Evolutionary conservation across 2,888 invertebrate genomes (phyloP).

Genomic region (Eurytoma californica): DNA sequence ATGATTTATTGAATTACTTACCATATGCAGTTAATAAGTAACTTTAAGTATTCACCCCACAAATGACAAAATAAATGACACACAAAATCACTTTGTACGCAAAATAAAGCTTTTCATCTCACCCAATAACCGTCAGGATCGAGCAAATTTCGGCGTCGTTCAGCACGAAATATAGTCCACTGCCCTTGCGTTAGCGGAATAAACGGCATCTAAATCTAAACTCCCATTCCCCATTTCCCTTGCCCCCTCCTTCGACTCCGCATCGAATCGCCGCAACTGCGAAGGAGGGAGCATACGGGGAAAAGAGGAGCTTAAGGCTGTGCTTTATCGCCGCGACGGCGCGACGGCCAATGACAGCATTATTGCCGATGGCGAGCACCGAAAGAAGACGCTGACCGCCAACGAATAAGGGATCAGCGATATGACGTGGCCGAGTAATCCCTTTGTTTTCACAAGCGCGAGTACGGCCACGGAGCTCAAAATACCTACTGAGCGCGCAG

Average conservation of each 20-base stretch:
- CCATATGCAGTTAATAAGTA: no score
- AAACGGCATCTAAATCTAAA: slow-evolving; percentile 46
- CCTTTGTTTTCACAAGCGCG: slow-evolving; percentile 41
- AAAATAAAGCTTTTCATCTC: no score
- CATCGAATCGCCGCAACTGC: not conserved
- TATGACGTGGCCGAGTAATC: slow-evolving; percentile 46
- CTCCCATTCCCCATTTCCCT: slow-evolving; percentile 18
- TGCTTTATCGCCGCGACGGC: slow-evolving; percentile 34
- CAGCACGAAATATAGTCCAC: no score
- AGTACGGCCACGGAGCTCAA: not conserved
- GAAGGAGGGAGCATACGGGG: not conserved
- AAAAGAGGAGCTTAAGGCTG: slow-evolving; percentile 22
- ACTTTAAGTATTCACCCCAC: no score
- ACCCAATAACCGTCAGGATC: no score
- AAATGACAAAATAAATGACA: no score
- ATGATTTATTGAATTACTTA: no score
- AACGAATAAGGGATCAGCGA: slow-evolving; percentile 1
- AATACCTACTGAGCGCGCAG: slow-evolving; percentile 33
- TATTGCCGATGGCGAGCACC: slow-evolving; percentile 4
- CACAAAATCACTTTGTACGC: no score
- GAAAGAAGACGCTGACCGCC: not conserved
- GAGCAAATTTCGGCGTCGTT: no score
- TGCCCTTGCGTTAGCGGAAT: slow-evolving; percentile 16
- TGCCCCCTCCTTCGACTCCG: not conserved
- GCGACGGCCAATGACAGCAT: slow-evolving; percentile 50